A percentile compares a stretch with the other conserved stretches of the same genome.
Conservation (phyloP, 2,797 vertebrate species). For the Urosaurus nigricauda region DNA sequence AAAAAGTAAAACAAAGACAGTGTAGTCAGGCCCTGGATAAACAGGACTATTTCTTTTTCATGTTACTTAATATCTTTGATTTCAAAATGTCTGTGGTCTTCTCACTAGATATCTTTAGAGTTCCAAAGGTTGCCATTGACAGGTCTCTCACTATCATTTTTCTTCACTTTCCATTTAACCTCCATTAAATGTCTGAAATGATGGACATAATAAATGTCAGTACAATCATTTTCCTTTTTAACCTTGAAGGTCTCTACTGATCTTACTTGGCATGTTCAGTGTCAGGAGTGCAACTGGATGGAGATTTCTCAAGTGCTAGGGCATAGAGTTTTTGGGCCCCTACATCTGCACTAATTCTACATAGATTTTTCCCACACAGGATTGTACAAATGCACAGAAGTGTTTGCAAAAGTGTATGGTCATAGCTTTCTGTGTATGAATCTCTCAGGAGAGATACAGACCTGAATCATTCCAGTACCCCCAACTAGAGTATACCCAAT, state of each 20-base stretch:
- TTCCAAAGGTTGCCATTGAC: background rate
- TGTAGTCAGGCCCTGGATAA: background rate
- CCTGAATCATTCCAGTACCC: too few species aligned
- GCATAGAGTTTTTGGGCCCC: background rate
- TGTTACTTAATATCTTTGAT: background rate
- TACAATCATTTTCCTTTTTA: background rate
- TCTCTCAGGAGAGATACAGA: background rate
- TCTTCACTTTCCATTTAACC: background rate
- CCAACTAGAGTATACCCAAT: too few species aligned
- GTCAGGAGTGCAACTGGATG: background rate
- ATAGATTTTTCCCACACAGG: background rate
- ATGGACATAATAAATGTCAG: conserved; percentile 9
- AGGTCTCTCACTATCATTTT: background rate
- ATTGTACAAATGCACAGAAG: background rate
- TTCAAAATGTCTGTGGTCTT: background rate
- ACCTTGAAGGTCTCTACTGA: background rate
- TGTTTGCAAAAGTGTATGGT: background rate
- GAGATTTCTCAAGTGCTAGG: background rate
- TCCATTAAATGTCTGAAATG: background rate
- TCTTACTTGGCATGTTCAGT: background rate
- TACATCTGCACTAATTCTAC: background rate
- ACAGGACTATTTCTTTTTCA: background rate
- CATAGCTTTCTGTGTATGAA: background rate
- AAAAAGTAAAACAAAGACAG: background rate
- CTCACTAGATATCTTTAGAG: background rate